phyloP scores from a whole-genome alignment of 2,797 vertebrate genomes.

The Neopelma chrysocephalum region DNA sequence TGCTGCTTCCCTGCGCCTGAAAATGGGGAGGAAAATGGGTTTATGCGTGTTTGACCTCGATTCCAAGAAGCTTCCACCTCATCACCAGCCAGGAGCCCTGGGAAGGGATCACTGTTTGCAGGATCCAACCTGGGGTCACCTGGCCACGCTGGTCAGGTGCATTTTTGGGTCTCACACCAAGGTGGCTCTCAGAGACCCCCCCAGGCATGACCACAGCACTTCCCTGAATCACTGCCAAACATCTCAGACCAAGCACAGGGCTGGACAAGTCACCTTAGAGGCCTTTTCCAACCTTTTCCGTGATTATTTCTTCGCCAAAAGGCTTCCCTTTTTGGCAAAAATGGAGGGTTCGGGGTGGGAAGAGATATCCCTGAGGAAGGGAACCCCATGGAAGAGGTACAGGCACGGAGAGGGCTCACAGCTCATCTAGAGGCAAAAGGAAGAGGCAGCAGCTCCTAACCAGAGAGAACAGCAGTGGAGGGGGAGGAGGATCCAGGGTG shows the following conservation, averaged over 20 bases:
- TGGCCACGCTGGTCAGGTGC: not conserved
- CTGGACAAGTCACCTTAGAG: not conserved
- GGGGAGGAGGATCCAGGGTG: not conserved
- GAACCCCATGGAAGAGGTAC: fast-evolving
- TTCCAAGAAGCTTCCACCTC: fast-evolving
- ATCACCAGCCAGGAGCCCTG: fast-evolving
- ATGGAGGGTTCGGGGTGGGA: not conserved
- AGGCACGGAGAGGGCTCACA: not conserved
- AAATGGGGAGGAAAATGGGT: fast-evolving
- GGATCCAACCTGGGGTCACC: not conserved
- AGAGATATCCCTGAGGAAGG: not conserved
- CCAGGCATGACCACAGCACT: fast-evolving
- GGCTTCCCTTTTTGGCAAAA: not conserved
- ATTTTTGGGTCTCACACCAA: fast-evolving
- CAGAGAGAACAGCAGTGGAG: not conserved
- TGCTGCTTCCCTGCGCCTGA: fast-evolving
- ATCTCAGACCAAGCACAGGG: fast-evolving
- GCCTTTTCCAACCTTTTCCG: not conserved
- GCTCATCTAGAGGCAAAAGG: not conserved
- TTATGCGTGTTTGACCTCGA: not conserved
- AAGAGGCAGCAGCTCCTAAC: not conserved
- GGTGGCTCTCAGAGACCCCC: not conserved
- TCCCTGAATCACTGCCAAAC: fast-evolving
- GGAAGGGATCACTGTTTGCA: not conserved
- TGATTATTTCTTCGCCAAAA: not conserved